Evolutionary conservation across 2,797 vertebrate genomes (phyloP).

Genomic region (Cyclura pinguis): DNA sequence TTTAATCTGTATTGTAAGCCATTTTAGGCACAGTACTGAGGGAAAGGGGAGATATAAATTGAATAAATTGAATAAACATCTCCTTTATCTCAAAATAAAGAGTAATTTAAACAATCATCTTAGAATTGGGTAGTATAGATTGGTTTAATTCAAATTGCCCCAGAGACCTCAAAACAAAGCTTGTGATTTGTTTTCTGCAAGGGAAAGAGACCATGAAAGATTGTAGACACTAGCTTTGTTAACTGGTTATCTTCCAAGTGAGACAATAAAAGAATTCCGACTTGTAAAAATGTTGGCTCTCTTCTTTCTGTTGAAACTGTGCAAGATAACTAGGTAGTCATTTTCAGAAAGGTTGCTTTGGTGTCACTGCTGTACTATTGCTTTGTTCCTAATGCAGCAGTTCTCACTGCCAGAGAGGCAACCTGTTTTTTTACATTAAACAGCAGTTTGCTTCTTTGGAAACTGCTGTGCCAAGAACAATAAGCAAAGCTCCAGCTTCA

Average conservation of each 20-base stretch:
- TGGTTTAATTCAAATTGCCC: not conserved
- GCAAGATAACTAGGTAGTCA: not conserved
- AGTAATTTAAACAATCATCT: not conserved
- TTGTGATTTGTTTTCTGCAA: not conserved
- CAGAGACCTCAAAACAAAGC: not conserved
- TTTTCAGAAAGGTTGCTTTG: not conserved
- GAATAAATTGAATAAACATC: too few species aligned
- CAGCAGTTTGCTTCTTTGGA: slow-evolving; percentile 24
- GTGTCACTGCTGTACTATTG: not conserved
- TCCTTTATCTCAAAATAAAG: not conserved
- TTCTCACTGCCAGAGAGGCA: slow-evolving; percentile 7
- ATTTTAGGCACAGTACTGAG: too few species aligned
- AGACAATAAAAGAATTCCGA: not conserved
- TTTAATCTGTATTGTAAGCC: too few species aligned
- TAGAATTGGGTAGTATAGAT: not conserved
- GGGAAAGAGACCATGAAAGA: not conserved
- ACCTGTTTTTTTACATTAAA: slow-evolving; percentile 16
- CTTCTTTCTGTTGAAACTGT: not conserved
- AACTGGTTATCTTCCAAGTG: not conserved
- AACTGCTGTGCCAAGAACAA: not conserved
- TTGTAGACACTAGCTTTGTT: not conserved
- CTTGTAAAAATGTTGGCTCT: not conserved
- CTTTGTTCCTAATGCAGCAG: not conserved
- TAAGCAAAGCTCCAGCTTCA: slow-evolving; percentile 6
- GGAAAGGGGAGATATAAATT: too few species aligned